Evolutionary conservation across 2,888 invertebrate genomes (phyloP), one percentile per base, ranked within the genome.

Genomic region (Ectemnius continuus): DNA sequence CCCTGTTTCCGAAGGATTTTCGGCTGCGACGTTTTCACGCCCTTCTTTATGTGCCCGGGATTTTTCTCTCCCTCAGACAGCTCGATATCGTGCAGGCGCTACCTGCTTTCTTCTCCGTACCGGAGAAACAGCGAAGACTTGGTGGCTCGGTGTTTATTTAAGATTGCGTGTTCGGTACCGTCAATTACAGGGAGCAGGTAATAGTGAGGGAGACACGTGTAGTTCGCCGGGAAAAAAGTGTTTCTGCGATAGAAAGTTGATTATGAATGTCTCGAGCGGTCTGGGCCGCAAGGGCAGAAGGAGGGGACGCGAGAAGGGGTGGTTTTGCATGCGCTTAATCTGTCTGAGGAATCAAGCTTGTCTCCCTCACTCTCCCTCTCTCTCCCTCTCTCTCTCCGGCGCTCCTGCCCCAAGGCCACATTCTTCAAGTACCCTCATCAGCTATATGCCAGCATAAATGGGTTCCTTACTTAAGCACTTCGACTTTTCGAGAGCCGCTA

Each of bases 261-360:
- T 13, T 3, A 23, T 20, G 5, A 36, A 26, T 36, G 18, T 26
- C 46, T 69, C 57, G 26, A 47, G 48, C 36, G 6, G 66, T 47
- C 52, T 46, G 23, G 59, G 45, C 46, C 14, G 60, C 60, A 65
- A 59, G 52, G 16, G 3, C 47, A 4, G 18, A 61, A 26, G 48
- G 61, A 26, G 48, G 61, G 64, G 11, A 16, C 20, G 60, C 14
- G 8, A 52, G 26, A 68, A 66, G 66, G 28, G 62, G 65, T 66
- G 57, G 62, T 48, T 59, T 78, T 72, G 71, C 74, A 67, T 76
- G 71, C 68, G 68, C 68, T 71, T 75, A 68, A 75, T 73, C 68
- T 73, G 68, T 36, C 6, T 58, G 45, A 63, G 48, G 67, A 67
- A 75, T 75, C 71, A 61, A 36, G 59, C 67, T 28, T 59, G 60